Base-by-base conservation (phyloP, 2,888 invertebrate species). In the Prionchulus punctatus region DNA sequence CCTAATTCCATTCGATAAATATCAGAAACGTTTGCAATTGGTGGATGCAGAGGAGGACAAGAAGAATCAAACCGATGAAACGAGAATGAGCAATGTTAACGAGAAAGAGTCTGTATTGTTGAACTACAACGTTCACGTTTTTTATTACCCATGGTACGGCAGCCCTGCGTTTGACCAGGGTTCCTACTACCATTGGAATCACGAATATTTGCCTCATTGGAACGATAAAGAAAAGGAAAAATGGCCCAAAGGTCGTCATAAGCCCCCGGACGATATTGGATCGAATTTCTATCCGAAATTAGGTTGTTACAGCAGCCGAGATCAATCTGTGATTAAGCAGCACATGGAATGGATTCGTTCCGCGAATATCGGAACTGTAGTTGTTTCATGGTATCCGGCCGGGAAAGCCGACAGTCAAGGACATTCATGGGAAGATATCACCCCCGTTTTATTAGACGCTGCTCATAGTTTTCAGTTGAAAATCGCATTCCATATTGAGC, bases 311-410 rank as follows among this genome's bases (percentile, higher is more conserved):
- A 78, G 78, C 64, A 78, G 77, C 1, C 65, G 66, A 57, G 75
- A 78, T 65, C 64, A 72, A 64, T 66, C 67, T 54, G 71, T 79
- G 36, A 71, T 81, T 36, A 71, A 76, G 27, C 70, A 75, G 54
- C 82, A 82, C 62, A 79, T 82, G 75, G 71, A 75, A 61, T 79
- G 80, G 68, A 75, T 82, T 18, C 73, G 74, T 50, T 74, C 73
- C 48, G 75, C 79, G 51, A 80, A 81, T 53, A 2, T 61, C 75
- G 81, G 81, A 43, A 80, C 80, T 12, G 64, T 80, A 7, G 74
- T 76, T 2, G 73, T 79, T 15, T 79, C 75, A 30, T 82, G 73
- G 80, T 78, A 75, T 60, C 79, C 79, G 25, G 73, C 75, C 15
- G 70, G 61, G 7, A 26, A 57, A 59, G 65, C 66, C 2, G 72